phyloP scores from a whole-genome alignment of 2,888 invertebrate species.

The Melanostoma scalare region DNA sequence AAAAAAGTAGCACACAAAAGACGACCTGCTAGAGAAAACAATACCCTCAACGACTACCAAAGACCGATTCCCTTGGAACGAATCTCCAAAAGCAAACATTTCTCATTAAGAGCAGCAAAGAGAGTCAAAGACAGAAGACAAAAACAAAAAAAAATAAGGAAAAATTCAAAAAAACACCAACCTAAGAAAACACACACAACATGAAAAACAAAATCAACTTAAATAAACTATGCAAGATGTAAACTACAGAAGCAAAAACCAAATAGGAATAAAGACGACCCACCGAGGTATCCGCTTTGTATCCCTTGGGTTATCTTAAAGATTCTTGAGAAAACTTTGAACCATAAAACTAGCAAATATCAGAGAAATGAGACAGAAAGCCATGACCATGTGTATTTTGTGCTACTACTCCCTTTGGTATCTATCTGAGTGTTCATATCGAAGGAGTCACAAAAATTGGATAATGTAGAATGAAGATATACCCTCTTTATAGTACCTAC shows the following conservation, averaged over 20 bases:
- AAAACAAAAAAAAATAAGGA: conserved; percentile 13
- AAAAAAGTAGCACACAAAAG: conserved; percentile 39
- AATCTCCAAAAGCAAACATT: conserved; percentile 43
- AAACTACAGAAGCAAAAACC: conserved; percentile 23
- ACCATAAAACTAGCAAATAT: conserved; percentile 61
- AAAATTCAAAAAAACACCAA: conserved; percentile 25
- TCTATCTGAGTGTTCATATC: conserved; percentile 18
- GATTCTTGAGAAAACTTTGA: conserved; percentile 67
- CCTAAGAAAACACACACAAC: background rate
- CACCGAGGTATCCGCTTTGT: conserved; percentile 40
- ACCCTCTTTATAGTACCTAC: conserved; percentile 10
- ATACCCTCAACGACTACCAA: background rate
- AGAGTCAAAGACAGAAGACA: background rate
- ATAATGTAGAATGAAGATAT: background rate
- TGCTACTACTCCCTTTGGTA: background rate
- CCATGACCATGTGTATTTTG: conserved; percentile 35
- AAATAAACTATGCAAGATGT: conserved; percentile 52
- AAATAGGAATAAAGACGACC: conserved; percentile 1
- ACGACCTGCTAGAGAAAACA: conserved; percentile 19
- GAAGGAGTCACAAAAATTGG: conserved; percentile 29
- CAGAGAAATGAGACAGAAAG: conserved; percentile 36
- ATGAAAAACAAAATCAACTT: conserved; percentile 25
- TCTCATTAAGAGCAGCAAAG: conserved; percentile 47
- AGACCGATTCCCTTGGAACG: background rate
- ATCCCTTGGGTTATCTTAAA: conserved; percentile 46